These are phyloP conservation scores for Drosophila teissieri DNA, from an alignment of 1,140 invertebrate genomes.

Conservation along the genomic window DNA sequence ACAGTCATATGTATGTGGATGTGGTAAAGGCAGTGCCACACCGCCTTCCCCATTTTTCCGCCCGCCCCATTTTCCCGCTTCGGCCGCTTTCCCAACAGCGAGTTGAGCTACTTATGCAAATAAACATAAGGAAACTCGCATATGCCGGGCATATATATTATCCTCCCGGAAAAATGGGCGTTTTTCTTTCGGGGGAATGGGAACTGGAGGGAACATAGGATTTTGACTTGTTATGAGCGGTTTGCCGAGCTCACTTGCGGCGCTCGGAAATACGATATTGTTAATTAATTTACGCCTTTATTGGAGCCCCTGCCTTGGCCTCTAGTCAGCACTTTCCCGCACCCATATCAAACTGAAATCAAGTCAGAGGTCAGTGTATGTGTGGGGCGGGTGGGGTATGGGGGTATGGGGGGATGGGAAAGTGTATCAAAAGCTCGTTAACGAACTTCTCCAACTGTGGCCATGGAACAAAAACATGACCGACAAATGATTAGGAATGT, in stretches of 20 bases:
- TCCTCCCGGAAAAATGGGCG: slow-evolving; percentile 33
- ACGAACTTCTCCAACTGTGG: slow-evolving; percentile 5
- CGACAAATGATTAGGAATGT: slow-evolving; percentile 26
- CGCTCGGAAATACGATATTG: slow-evolving; percentile 75
- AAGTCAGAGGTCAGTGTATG: slow-evolving; percentile 59
- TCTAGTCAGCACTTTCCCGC: slow-evolving; percentile 56
- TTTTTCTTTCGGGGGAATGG: slow-evolving; percentile 3
- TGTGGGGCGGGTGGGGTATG: not conserved
- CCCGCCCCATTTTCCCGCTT: not conserved
- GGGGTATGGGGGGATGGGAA: slow-evolving; percentile 4
- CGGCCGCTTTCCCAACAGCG: slow-evolving; percentile 4
- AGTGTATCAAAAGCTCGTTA: slow-evolving; percentile 69
- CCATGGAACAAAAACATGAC: slow-evolving; percentile 16
- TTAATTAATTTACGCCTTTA: slow-evolving; percentile 82
- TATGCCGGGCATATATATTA: slow-evolving; percentile 38
- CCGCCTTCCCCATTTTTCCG: not conserved
- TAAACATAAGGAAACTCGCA: slow-evolving; percentile 63
- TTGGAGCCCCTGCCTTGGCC: slow-evolving; percentile 44
- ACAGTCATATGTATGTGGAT: slow-evolving; percentile 45
- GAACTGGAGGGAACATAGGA: slow-evolving; percentile 5
- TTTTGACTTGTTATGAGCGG: slow-evolving; percentile 49
- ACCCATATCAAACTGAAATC: slow-evolving; percentile 67
- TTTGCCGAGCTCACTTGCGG: slow-evolving; percentile 31
- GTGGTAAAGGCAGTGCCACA: slow-evolving; percentile 13
- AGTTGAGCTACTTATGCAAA: slow-evolving; percentile 77